Base-by-base conservation (phyloP, 2,888 invertebrate species). In the Phengaris alcon region DNA sequence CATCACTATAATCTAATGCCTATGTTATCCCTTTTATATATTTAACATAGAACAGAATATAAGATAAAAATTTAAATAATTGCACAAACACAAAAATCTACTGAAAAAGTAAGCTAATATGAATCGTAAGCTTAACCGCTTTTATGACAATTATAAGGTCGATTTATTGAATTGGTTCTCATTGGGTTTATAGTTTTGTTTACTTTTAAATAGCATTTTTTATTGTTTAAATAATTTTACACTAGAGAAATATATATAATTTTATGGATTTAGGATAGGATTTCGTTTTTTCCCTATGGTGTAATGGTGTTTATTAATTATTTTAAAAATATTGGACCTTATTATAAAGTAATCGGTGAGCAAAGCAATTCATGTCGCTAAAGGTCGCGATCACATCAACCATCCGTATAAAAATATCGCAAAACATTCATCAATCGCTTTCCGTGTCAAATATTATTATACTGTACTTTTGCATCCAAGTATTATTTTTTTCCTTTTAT, bases 351-450 rank as follows among this genome's bases (percentile, higher is more conserved):
- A 35, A 74, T 51, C 46, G 76, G 68, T 68, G 74, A 76, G 77
- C 76, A 74, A 73, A 75, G 73, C 72, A 72, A 54, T 35, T 68
- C 12, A 10, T n/a, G 73, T 75, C 75, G 68, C 55, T 35, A 52
- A 46, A 68, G 68, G 52, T 73, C 48, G 75, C 73, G n/a, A 74
- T 44, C 57, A n/a, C 73, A 68, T 74, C 72, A 73, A 55, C 73
- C 57, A 46, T 72, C 79, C 76, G 82, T 84, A 84, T 79, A 84
- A 84, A 84, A 84, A 84, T 83, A 84, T 82, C 79, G 80, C 77
- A 80, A 77, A 78, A 79, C 72, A 54, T 54, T 72, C 74, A 77
- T 70, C 54, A 73, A 68, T 69, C 64, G 0, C 4, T 35, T 76
- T 72, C 57, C 12, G 72, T 72, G 51, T 52, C 35, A 54, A 54